Evolutionary conservation across 2,113 vertebrate species (phyloP).

Genomic region (Dendrocopos noguchii): DNA sequence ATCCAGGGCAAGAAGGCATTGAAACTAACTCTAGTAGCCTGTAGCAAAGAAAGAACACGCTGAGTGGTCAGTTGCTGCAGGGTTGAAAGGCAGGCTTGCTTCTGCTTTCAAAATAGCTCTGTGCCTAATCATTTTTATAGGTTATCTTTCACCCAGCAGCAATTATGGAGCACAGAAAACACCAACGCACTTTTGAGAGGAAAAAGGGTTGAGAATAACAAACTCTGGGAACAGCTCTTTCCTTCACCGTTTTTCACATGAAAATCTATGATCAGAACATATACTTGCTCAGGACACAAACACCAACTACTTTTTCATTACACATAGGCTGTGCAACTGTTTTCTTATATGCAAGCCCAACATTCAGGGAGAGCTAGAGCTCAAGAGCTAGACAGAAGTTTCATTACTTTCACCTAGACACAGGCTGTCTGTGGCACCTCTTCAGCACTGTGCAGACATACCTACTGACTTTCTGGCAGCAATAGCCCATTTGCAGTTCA

Average conservation of each 20-base stretch:
- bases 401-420: neutral
- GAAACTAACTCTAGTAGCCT: neutral
- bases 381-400: neutral
- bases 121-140: neutral
- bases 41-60: neutral
- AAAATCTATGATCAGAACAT: neutral
- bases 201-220: neutral
- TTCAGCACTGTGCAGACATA: accelerated
- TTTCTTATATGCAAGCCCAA: neutral
- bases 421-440: neutral
- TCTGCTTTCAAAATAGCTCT: neutral
- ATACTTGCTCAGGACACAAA: neutral
- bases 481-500: neutral
- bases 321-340: neutral
- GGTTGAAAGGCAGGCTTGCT: neutral
- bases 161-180: neutral
- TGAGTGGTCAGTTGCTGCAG: accelerated
- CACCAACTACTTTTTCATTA: neutral
- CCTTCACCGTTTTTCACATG: neutral
- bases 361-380: neutral
- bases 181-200: neutral
- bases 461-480: neutral
- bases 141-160: neutral
- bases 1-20: neutral
- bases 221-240: neutral